Percentiles rank a stretch among this genome's conserved stretches.
Evolutionary conservation across 2,113 vertebrate species (phyloP).

Genomic region (Hypanus sabinus): DNA sequence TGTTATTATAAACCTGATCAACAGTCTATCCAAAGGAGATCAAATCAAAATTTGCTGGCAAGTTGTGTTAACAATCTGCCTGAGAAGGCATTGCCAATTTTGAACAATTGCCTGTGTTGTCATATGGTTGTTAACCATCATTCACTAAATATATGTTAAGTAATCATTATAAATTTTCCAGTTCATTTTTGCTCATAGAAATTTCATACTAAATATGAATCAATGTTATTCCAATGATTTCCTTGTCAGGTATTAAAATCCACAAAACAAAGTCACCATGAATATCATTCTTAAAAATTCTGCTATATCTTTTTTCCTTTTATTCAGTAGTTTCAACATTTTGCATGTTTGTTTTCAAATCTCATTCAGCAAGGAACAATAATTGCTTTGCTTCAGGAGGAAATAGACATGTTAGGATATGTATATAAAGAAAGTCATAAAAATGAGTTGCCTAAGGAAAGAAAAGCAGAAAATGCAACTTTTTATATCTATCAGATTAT

Average conservation of each 20-base stretch:
- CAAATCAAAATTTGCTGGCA: background rate
- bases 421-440: constrained; percentile 16
- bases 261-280: background rate
- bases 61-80: background rate
- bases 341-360: constrained; percentile 16
- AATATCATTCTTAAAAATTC: background rate
- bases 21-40: background rate
- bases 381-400: constrained; percentile 9
- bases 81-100: background rate
- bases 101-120: background rate
- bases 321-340: background rate
- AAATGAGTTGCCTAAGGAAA: constrained; percentile 6
- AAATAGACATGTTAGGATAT: background rate
- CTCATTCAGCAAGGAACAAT: background rate
- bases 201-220: background rate
- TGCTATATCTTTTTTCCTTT: background rate
- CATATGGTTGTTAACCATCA: background rate
- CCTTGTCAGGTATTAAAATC: background rate
- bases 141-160: background rate
- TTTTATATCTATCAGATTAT: background rate
- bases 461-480: background rate
- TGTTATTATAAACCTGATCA: background rate
- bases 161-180: background rate
- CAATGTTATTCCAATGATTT: background rate
- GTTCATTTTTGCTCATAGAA: background rate